Evolutionary conservation across 2,888 invertebrate species (phyloP).

Genomic region (Neocrepidodera transversa): DNA sequence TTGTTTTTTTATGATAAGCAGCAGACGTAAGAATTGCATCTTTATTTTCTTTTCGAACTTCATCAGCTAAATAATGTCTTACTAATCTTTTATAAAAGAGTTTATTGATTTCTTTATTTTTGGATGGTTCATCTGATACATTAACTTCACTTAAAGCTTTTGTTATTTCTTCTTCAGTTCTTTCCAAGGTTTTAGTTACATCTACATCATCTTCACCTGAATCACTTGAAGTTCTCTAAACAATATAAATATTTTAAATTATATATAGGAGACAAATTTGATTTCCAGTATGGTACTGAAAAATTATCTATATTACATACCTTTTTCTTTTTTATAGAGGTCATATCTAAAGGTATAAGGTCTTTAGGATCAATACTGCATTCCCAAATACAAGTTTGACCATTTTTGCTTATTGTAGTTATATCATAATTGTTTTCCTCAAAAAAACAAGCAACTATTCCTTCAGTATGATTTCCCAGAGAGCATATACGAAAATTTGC

Average conservation of each 20-base stretch:
- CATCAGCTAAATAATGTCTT: constrained; percentile 78
- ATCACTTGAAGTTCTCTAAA: constrained; percentile 56
- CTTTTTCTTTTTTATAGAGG: constrained; percentile 64
- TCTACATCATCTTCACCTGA: constrained; percentile 76
- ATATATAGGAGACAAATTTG: no score
- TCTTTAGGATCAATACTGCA: constrained; percentile 77
- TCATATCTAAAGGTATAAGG: constrained; percentile 62
- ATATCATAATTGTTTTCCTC: constrained; percentile 85
- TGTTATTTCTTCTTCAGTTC: constrained; percentile 59
- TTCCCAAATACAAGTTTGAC: constrained; percentile 86
- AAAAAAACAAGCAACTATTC: constrained; percentile 87
- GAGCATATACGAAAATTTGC: constrained; percentile 79
- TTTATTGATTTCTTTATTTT: constrained; percentile 58
- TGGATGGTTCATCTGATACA: constrained; percentile 58
- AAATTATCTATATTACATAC: no score
- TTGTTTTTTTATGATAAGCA: constrained; percentile 80
- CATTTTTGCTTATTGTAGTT: constrained; percentile 83
- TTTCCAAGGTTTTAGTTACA: constrained; percentile 65
- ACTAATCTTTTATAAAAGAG: constrained; percentile 74
- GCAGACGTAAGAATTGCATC: constrained; percentile 78
- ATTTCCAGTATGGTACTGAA: no score
- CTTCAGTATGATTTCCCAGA: constrained; percentile 85
- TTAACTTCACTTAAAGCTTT: constrained; percentile 59
- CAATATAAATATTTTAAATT: no score
- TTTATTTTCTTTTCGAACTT: constrained; percentile 68